Evolutionary conservation across 1,140 invertebrate genomes (phyloP), one percentile per base, ranked within the genome.

Genomic region (Apis cerana): DNA sequence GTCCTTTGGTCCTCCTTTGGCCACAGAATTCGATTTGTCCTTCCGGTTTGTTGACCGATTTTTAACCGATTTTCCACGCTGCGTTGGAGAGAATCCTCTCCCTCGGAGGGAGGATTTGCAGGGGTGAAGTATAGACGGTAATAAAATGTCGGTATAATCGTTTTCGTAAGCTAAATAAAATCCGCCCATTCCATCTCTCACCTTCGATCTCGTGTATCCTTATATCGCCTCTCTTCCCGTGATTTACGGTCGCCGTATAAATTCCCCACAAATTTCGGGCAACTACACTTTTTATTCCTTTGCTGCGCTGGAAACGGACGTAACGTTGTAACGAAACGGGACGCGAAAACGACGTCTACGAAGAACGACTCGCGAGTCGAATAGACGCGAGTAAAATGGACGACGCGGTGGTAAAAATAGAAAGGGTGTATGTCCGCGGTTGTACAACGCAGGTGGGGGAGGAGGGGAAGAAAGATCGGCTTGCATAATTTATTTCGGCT

Each of bases 401-500:
- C 65, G 67, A 68, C 33, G 21, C 19, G 48, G 8, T 54, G 17
- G 62, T 70, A 82, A 78, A 82, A 70, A 62, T n/a, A 56, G 54
- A 58, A 82, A 23, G 10, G 48, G 33, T 43, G 9, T 27, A 11
- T 19, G 48, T 4, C 13, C 17, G 23, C 17, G n/a, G 21, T 19
- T 19, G 58, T 59, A 2, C 21, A 0, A n/a, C n/a, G 58, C n/a
- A n/a, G 21, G 5, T 43, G 0, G 33, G 33, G 33, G 33, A 0
- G 61, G 15, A 56, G 54, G n/a, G 67, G 81, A 85, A 58, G 70
- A 90, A 83, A 71, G 80, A 69, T 83, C 71, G 70, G 71, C 80
- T 65, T 88, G 80, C 78, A 84, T 89, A 85, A 89, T 87, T 90
- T 89, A 88, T 88, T 86, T 86, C 75, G 84, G 89, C 86, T 88